These are phyloP conservation scores for Caenorhabditis doughertyi DNA, from an alignment of 2,888 invertebrate species.

Conservation along the genomic window DNA sequence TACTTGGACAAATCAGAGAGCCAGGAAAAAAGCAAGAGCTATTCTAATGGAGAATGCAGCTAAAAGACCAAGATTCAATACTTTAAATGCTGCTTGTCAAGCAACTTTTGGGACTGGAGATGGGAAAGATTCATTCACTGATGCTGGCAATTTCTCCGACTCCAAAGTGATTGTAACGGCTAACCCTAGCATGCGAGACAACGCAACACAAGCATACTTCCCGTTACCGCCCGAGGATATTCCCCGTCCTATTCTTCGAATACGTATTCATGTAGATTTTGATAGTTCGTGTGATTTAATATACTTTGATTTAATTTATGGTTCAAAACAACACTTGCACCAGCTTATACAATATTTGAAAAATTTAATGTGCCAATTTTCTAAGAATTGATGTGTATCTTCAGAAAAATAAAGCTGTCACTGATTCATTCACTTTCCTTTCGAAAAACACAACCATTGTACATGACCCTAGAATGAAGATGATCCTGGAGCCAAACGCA, in stretches of 20 bases:
- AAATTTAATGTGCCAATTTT: conserved; percentile 42
- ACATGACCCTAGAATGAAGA: too few relatives aligned
- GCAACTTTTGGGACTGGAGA: conserved; percentile 52
- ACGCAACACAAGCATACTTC: conserved; percentile 40
- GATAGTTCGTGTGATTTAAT: neutral
- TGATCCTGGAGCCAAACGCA: too few relatives aligned
- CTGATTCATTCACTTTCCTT: neutral
- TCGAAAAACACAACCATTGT: too few relatives aligned
- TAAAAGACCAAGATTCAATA: conserved; percentile 25
- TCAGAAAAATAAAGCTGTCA: conserved; percentile 16
- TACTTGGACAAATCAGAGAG: conserved; percentile 59
- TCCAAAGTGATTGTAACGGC: conserved; percentile 3
- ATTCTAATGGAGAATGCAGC: neutral
- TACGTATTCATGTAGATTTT: conserved; percentile 19
- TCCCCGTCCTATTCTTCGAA: conserved; percentile 10
- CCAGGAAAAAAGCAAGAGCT: conserved; percentile 43
- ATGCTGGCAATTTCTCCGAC: conserved; percentile 52
- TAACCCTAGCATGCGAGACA: neutral
- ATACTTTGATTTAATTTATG: conserved; percentile 50
- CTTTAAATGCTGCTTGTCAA: conserved; percentile 8
- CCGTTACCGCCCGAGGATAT: conserved; percentile 22
- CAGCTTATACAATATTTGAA: conserved; percentile 58
- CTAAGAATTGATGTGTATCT: conserved; percentile 4
- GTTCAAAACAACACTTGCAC: conserved; percentile 49
- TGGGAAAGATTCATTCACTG: conserved; percentile 52